phyloP scores from a whole-genome alignment of 2,888 invertebrate genomes.

The Caenorhabditis sp. region DNA sequence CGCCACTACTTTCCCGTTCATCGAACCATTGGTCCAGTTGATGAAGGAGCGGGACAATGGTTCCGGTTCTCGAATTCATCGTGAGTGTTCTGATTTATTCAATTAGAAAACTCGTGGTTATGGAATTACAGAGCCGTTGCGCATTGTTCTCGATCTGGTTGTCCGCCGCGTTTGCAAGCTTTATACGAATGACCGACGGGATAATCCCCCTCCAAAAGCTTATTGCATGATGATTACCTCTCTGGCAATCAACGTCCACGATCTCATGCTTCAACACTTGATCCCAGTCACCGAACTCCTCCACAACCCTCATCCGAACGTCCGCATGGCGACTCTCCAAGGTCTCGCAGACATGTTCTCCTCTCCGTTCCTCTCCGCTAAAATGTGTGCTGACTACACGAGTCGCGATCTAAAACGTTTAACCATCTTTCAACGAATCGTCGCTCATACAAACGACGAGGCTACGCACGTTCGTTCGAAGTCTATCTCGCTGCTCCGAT shows the following conservation, averaged over 20 bases:
- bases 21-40: constrained; percentile 66
- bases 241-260: constrained; percentile 21
- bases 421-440: constrained; percentile 17
- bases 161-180: constrained; percentile 14
- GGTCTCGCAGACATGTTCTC: constrained; percentile 41
- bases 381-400: constrained; percentile 1
- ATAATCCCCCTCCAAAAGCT: constrained; percentile 64
- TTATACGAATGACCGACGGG: constrained; percentile 59
- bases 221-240: constrained; percentile 53
- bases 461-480: constrained; percentile 86
- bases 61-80: neutral
- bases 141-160: constrained; percentile 13
- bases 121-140: constrained; percentile 31
- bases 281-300: constrained; percentile 22
- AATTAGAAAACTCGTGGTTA: neutral
- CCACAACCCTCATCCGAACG: constrained; percentile 29
- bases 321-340: constrained; percentile 37
- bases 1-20: constrained; percentile 68
- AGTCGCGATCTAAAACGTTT: neutral
- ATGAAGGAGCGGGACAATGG: constrained; percentile 16
- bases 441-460: constrained; percentile 37
- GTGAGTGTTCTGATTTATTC: constrained; percentile 10
- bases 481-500: constrained; percentile 89
- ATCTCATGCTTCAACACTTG: constrained; percentile 38
- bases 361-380: constrained; percentile 4